A percentile compares a stretch with the other conserved stretches of the same genome.
Evolutionary conservation across 2,888 invertebrate species (phyloP).

Genomic region (Cantharis lateralis): DNA sequence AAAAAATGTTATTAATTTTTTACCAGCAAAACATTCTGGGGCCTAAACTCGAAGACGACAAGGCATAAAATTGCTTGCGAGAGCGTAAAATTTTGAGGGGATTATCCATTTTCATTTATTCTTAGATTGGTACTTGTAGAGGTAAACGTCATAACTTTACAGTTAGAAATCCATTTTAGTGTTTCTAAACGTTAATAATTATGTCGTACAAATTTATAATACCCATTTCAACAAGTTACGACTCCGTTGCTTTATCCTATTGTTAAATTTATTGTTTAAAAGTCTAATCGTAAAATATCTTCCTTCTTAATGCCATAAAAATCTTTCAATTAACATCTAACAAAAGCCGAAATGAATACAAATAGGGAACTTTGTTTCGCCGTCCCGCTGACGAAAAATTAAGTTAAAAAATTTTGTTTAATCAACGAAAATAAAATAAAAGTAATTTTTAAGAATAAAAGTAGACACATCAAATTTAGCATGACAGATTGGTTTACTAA

Average conservation of each 20-base stretch:
- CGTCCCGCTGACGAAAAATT: background rate
- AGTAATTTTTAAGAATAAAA: slow-evolving; percentile 5
- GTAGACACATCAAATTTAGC: slow-evolving; percentile 11
- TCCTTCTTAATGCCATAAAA: background rate
- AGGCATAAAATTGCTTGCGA: background rate
- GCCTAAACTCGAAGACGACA: background rate
- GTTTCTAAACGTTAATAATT: background rate
- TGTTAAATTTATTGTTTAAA: background rate
- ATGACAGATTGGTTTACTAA: slow-evolving; percentile 11
- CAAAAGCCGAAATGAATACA: background rate
- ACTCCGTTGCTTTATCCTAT: background rate
- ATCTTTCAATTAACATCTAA: background rate
- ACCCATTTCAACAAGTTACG: background rate
- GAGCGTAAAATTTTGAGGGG: background rate
- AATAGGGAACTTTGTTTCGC: background rate
- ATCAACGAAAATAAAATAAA: background rate
- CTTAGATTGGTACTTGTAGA: background rate
- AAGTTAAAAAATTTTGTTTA: background rate
- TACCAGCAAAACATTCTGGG: background rate
- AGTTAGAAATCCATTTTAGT: background rate
- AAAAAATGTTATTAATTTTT: background rate
- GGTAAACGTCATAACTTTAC: background rate
- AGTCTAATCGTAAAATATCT: background rate
- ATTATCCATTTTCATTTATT: background rate
- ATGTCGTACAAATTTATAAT: background rate